Conservation (phyloP, 37 sponge, comb jelly and placozoan species). For the Cladorhizidae sp. region DNA sequence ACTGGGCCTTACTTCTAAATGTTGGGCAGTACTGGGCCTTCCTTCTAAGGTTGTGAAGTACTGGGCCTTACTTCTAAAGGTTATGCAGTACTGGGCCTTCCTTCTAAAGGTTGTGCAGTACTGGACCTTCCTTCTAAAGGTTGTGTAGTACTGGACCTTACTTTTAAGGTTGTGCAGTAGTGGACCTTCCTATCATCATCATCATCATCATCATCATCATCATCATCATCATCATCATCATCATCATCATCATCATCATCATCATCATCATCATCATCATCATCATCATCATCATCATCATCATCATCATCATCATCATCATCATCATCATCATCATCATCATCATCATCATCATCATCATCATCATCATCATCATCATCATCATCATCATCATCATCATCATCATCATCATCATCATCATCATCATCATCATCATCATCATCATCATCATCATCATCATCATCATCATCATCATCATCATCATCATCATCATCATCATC, state of each 20-base stretch:
- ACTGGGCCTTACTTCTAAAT: no score
- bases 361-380: conserved; percentile 2
- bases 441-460: conserved; percentile 2
- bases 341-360: neutral
- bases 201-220: conserved; percentile 4
- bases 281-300: neutral
- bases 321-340: conserved; percentile 2
- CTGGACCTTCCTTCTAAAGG: no score
- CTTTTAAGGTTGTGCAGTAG: no score
- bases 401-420: conserved; percentile 4
- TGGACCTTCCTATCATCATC: no score
- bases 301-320: conserved; percentile 4
- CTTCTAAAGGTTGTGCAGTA: no score
- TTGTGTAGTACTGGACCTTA: no score
- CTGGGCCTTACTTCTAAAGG: no score
- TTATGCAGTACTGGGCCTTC: no score
- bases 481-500: conserved; percentile 2
- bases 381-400: neutral
- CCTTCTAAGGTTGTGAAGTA: no score
- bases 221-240: conserved; percentile 4
- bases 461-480: neutral
- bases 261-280: conserved; percentile 4
- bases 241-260: conserved; percentile 4
- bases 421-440: neutral
- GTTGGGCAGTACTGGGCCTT: no score